These are phyloP conservation scores for Lasioglossum oenotherae DNA, from an alignment of 2,888 invertebrate species.

Conservation along the genomic window DNA sequence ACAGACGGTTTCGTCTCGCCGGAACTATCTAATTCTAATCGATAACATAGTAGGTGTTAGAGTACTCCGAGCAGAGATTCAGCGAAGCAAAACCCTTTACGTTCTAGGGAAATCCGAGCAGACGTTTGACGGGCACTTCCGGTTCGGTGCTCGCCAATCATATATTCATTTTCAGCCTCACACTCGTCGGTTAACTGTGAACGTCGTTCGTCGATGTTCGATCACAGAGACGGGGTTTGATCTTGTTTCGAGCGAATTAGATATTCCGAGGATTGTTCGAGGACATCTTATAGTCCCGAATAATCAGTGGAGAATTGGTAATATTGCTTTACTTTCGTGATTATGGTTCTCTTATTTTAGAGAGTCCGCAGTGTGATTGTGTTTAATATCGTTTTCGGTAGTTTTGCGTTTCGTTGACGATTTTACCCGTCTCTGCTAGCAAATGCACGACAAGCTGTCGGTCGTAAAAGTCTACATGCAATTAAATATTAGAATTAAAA, in stretches of 20 bases:
- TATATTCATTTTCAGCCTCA: conserved; percentile 1
- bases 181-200: background rate
- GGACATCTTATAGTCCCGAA: background rate
- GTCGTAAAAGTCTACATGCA: background rate
- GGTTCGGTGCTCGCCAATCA: background rate
- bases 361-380: background rate
- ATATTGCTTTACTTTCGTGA: background rate
- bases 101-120: background rate
- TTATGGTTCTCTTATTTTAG: background rate
- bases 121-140: conserved; percentile 2
- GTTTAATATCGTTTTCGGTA: background rate
- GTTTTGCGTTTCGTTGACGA: background rate
- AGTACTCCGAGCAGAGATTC: background rate
- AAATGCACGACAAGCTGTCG: conserved; percentile 4
- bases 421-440: background rate
- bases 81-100: background rate
- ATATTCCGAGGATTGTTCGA: conserved; percentile 20
- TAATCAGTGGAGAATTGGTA: background rate
- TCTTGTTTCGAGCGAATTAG: background rate
- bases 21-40: conserved; percentile 19
- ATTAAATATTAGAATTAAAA: background rate
- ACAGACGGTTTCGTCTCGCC: background rate
- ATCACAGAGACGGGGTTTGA: background rate
- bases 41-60: conserved; percentile 7
- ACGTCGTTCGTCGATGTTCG: conserved; percentile 13